These are phyloP conservation scores for Pachyseris speciosa DNA, from an alignment of 64 coral and sea anemone species.

Conservation along the genomic window DNA sequence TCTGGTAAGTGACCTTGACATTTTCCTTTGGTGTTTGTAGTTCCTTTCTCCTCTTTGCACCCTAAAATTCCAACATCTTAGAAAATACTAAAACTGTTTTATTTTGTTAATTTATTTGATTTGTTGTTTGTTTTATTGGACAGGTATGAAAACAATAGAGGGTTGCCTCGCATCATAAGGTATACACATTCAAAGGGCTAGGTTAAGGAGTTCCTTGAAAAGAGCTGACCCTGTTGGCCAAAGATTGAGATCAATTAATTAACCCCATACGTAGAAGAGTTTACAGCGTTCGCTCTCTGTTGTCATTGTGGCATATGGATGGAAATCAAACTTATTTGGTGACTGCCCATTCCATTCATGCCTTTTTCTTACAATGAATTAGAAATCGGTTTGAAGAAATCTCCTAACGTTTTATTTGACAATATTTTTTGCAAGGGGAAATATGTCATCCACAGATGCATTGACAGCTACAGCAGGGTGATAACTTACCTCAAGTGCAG, in stretches of 20 bases:
- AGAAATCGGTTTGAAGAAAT: too few species aligned
- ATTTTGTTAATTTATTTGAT: too few species aligned
- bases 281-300: constrained; percentile 53
- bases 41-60: too few species aligned
- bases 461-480: background rate
- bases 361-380: too few species aligned
- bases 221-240: constrained; percentile 54
- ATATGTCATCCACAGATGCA: constrained; percentile 1
- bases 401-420: background rate
- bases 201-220: constrained; percentile 14
- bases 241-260: constrained; percentile 37
- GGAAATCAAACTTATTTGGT: constrained; percentile 66
- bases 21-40: background rate
- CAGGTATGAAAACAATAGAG: constrained; percentile 74
- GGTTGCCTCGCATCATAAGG: constrained; percentile 39
- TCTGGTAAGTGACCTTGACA: constrained; percentile 34
- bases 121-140: background rate
- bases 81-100: too few species aligned
- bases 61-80: too few species aligned
- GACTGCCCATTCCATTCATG: too few species aligned
- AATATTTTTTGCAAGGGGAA: background rate
- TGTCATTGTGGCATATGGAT: constrained; percentile 76
- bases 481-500: background rate
- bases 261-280: constrained; percentile 57
- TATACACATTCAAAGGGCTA: constrained; percentile 30